These are phyloP conservation scores for Andricus grossulariae DNA, from an alignment of 1,140 invertebrate species.

Conservation along the genomic window DNA sequence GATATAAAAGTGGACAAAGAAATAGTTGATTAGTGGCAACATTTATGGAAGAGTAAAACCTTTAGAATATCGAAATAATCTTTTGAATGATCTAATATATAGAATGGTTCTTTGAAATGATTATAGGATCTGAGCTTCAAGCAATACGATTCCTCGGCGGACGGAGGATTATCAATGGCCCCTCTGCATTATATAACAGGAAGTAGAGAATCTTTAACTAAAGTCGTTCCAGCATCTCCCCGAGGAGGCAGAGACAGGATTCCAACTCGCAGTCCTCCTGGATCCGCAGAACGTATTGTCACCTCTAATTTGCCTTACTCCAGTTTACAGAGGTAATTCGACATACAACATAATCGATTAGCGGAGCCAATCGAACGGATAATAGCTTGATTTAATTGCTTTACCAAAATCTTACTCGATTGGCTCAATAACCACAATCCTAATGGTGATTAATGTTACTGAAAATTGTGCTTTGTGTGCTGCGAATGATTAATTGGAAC, in stretches of 20 bases:
- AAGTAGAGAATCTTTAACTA: conserved; percentile 72
- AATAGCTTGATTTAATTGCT: conserved; percentile 14
- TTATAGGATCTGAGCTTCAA: conserved; percentile 69
- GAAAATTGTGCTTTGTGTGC: background rate
- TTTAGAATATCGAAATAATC: too few species aligned
- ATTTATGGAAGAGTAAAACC: background rate
- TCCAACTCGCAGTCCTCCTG: conserved; percentile 68
- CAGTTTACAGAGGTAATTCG: conserved; percentile 71
- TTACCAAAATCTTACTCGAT: conserved; percentile 21
- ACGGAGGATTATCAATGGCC: conserved; percentile 63
- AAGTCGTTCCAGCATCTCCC: conserved; percentile 68
- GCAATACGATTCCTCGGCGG: conserved; percentile 70
- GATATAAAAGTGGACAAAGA: too few species aligned
- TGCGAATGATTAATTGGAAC: background rate
- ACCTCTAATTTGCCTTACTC: conserved; percentile 68
- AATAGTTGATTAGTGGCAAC: background rate
- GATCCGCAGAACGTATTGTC: conserved; percentile 67
- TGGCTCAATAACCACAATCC: conserved; percentile 17
- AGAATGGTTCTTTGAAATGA: conserved; percentile 5
- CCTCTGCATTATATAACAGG: conserved; percentile 69
- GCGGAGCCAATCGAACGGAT: background rate
- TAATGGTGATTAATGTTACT: conserved; percentile 10
- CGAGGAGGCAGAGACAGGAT: conserved; percentile 66
- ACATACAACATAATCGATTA: conserved; percentile 6
- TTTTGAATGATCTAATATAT: background rate